Conservation (phyloP, 1,140 invertebrate genomes). For the Hylaeus anthracinus region DNA sequence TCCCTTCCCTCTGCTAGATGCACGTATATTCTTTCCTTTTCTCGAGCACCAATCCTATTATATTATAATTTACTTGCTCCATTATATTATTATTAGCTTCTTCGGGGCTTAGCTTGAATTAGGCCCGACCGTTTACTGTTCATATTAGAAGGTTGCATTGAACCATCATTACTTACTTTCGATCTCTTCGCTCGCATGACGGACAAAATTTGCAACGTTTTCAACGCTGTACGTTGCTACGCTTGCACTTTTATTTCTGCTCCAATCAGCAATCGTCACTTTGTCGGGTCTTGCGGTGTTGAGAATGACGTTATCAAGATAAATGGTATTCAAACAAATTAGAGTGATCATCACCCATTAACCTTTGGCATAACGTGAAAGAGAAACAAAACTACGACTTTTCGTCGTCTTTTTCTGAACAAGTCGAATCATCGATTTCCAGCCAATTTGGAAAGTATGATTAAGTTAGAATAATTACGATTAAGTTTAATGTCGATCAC, state of each 20-base stretch:
- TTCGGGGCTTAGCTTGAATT: conserved; percentile 8
- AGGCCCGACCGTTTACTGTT: conserved; percentile 36
- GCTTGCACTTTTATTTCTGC: not conserved
- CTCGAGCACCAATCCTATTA: conserved; percentile 8
- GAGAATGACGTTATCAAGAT: conserved; percentile 10
- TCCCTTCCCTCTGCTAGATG: not conserved
- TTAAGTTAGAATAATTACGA: too few relatives aligned
- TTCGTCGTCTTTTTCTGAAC: not conserved
- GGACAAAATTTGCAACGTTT: conserved; percentile 26
- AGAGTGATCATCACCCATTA: conserved; percentile 26
- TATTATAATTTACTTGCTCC: conserved; percentile 25
- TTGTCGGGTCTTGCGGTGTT: not conserved
- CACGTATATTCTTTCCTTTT: conserved; percentile 1
- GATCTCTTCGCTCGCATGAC: not conserved
- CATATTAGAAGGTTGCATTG: conserved; percentile 34
- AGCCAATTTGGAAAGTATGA: too few relatives aligned
- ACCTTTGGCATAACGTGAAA: conserved; percentile 1
- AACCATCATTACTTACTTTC: not conserved
- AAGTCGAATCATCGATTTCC: not conserved
- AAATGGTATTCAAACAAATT: conserved; percentile 24
- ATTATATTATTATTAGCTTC: conserved; percentile 34
- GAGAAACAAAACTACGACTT: conserved; percentile 3
- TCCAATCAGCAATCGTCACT: not conserved
- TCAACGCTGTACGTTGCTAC: not conserved
- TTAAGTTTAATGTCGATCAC: too few relatives aligned